Conservation (phyloP, 1,140 invertebrate species). For the Drosophila sp. region DNA sequence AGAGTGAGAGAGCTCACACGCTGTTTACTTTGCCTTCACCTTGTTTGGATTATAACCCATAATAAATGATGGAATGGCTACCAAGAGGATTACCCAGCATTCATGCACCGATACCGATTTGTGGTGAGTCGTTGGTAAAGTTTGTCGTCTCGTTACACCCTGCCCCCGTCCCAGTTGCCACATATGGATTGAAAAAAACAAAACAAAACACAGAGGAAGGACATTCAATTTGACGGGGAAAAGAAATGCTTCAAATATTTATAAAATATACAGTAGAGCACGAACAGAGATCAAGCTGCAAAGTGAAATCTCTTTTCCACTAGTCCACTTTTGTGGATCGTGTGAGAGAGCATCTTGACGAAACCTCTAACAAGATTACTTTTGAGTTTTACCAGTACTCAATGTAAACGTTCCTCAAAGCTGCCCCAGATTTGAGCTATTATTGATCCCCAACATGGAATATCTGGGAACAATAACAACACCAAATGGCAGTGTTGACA, state of each 20-base stretch:
- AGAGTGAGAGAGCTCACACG: slow-evolving; percentile 32
- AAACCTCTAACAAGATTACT: neutral
- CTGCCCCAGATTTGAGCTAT: slow-evolving; percentile 4
- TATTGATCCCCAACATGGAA: slow-evolving; percentile 8
- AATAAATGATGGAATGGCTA: slow-evolving; percentile 85
- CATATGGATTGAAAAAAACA: slow-evolving; percentile 1
- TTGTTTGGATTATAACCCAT: slow-evolving; percentile 78
- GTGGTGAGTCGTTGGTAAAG: slow-evolving; percentile 85
- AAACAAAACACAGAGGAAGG: neutral
- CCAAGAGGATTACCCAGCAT: slow-evolving; percentile 85
- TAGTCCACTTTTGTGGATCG: neutral
- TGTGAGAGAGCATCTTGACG: neutral
- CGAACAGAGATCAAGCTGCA: neutral
- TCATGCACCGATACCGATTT: slow-evolving; percentile 85
- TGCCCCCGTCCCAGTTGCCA: neutral
- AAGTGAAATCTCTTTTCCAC: neutral
- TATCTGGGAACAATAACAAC: slow-evolving; percentile 5
- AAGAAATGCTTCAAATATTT: too few species aligned
- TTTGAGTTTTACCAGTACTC: neutral
- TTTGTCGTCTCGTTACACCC: slow-evolving; percentile 62
- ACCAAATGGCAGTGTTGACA: slow-evolving; percentile 39
- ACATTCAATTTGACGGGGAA: neutral
- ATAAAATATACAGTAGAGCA: neutral
- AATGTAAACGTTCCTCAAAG: neutral
- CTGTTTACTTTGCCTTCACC: slow-evolving; percentile 56